Evolutionary conservation across 2,797 vertebrate genomes (phyloP).

Genomic region (Girardinus metallicus): DNA sequence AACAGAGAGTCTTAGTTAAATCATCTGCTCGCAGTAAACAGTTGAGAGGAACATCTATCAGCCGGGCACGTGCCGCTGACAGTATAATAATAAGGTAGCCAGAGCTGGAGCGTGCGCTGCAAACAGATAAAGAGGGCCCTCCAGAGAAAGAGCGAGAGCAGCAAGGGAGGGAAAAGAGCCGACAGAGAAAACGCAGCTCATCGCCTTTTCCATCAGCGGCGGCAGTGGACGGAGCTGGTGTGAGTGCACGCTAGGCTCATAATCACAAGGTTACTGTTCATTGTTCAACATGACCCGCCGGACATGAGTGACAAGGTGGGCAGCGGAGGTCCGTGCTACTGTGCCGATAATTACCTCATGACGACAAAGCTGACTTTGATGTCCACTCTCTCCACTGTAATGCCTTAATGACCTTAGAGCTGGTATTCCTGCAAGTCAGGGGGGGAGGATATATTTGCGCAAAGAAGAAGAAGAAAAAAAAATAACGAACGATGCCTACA

Average conservation of each 20-base stretch:
- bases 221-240: constrained; percentile 21
- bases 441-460: constrained; percentile 41
- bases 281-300: constrained; percentile 70
- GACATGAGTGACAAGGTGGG: constrained; percentile 78
- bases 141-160: constrained; percentile 39
- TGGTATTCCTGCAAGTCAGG: constrained; percentile 51
- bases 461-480: constrained; percentile 6
- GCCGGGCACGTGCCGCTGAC: constrained; percentile 78
- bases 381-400: constrained; percentile 59
- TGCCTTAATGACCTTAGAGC: constrained; percentile 76
- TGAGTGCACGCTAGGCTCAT: constrained; percentile 63
- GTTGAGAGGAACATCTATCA: constrained; percentile 80
- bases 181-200: constrained; percentile 63
- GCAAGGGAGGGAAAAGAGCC: constrained; percentile 54
- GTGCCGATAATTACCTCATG: constrained; percentile 77
- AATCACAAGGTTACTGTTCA: constrained; percentile 77
- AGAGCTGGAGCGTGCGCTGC: constrained; percentile 68
- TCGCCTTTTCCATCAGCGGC: constrained; percentile 67
- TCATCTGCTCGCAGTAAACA: constrained; percentile 82
- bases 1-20: constrained; percentile 76
- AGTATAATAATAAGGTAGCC: constrained; percentile 80
- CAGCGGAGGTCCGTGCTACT: constrained; percentile 53
- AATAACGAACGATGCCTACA: constrained; percentile 30
- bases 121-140: constrained; percentile 76
- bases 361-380: constrained; percentile 82